Evolutionary conservation across 2,113 vertebrate species (phyloP).

Genomic region (Caloenas nicobarica): DNA sequence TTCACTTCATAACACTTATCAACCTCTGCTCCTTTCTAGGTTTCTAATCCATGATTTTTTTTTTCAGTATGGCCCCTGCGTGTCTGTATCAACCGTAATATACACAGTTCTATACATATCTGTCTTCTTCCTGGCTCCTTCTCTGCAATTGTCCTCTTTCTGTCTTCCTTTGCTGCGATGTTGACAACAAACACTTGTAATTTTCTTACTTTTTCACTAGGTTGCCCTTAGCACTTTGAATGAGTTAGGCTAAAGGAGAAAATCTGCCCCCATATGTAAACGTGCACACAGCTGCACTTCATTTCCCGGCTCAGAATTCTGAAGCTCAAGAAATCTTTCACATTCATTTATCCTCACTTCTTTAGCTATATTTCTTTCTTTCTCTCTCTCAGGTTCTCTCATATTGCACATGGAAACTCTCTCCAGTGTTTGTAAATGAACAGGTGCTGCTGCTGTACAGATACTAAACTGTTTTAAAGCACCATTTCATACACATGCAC

Average conservation of each 20-base stretch:
- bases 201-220: constrained; percentile 17
- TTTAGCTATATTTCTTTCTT: neutral
- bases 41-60: neutral
- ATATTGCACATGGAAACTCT: neutral
- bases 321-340: neutral
- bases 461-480: neutral
- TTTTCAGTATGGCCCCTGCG: neutral
- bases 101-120: neutral
- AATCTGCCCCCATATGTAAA: neutral
- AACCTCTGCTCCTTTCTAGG: neutral
- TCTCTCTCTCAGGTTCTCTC: neutral
- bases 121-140: neutral
- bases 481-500: neutral
- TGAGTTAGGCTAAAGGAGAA: neutral
- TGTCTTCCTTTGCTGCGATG: neutral
- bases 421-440: neutral
- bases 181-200: constrained; percentile 7
- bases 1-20: neutral
- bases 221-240: neutral
- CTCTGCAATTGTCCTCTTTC: neutral
- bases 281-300: neutral
- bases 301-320: neutral
- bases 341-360: neutral
- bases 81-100: neutral
- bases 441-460: neutral